Conservation (phyloP, 2,113 vertebrate genomes). For the Typhlomys cinereus region DNA sequence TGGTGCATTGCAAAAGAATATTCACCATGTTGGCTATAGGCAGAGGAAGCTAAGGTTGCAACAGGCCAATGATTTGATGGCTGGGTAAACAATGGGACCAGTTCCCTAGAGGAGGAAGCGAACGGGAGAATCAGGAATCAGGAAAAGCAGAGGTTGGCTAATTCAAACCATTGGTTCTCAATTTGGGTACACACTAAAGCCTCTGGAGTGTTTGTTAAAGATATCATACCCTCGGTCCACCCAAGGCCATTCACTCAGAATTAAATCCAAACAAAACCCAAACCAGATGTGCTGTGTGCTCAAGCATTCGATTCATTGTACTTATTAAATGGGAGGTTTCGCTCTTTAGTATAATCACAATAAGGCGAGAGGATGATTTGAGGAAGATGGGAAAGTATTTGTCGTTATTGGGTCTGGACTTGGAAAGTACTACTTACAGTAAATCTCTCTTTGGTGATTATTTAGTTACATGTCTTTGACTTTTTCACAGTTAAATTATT, state of each 20-base stretch:
- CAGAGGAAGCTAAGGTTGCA: not conserved
- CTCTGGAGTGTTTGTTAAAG: not conserved
- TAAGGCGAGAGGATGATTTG: not conserved
- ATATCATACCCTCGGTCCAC: not conserved
- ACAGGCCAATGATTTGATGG: not conserved
- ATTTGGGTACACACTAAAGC: not conserved
- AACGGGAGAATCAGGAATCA: not conserved
- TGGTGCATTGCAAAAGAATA: not conserved
- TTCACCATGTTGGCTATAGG: not conserved
- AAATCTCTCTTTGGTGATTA: not conserved
- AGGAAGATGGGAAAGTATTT: not conserved
- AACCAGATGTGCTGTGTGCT: not conserved
- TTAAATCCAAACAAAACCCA: not conserved
- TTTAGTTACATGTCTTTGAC: not conserved
- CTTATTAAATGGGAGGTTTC: not conserved
- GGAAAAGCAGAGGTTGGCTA: not conserved
- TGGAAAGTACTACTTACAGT: not conserved
- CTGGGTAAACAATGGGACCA: not conserved
- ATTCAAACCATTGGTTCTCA: not conserved
- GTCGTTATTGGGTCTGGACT: not conserved
- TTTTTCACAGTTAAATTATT: not conserved
- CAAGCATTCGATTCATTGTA: not conserved
- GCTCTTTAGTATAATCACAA: not conserved
- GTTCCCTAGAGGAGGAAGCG: not conserved
- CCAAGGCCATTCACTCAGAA: not conserved